phyloP scores from a whole-genome alignment of 1,140 invertebrate genomes.

The Pararge aegeria region DNA sequence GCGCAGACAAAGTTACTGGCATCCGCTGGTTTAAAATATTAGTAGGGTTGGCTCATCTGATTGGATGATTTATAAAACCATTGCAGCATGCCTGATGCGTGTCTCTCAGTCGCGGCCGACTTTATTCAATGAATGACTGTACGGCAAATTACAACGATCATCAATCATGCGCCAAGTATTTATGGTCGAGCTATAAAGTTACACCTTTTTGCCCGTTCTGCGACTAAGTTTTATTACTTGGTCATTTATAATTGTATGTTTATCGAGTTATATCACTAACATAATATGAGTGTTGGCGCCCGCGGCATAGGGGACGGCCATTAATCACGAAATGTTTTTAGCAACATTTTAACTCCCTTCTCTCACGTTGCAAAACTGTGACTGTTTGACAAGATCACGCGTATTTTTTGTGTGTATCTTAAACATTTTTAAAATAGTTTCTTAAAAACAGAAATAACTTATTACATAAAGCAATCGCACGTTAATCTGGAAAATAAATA shows the following conservation, averaged over 20 bases:
- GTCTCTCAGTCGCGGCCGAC: not conserved
- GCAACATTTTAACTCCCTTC: too few relatives aligned
- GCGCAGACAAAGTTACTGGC: too few relatives aligned
- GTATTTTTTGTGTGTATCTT: too few relatives aligned
- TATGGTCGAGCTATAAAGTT: not conserved
- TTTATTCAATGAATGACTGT: not conserved
- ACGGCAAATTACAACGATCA: not conserved
- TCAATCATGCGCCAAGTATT: constrained; percentile 1
- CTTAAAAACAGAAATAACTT: too few relatives aligned
- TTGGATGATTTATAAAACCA: not conserved
- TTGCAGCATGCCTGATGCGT: not conserved
- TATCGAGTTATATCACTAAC: not conserved
- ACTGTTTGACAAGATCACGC: too few relatives aligned
- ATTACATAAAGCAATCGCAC: too few relatives aligned
- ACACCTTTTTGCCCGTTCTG: not conserved
- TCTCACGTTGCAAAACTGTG: too few relatives aligned
- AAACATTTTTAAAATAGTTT: too few relatives aligned
- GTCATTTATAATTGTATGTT: not conserved
- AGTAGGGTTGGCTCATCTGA: not conserved
- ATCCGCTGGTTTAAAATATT: too few relatives aligned
- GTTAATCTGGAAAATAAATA: too few relatives aligned
- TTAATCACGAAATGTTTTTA: too few relatives aligned
- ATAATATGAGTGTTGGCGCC: not conserved
- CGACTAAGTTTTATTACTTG: not conserved
- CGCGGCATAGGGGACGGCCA: not conserved